Evolutionary conservation across 2,797 vertebrate species (phyloP), one percentile per base, ranked within the genome.

Genomic region (Craterocephalus amniculus): DNA sequence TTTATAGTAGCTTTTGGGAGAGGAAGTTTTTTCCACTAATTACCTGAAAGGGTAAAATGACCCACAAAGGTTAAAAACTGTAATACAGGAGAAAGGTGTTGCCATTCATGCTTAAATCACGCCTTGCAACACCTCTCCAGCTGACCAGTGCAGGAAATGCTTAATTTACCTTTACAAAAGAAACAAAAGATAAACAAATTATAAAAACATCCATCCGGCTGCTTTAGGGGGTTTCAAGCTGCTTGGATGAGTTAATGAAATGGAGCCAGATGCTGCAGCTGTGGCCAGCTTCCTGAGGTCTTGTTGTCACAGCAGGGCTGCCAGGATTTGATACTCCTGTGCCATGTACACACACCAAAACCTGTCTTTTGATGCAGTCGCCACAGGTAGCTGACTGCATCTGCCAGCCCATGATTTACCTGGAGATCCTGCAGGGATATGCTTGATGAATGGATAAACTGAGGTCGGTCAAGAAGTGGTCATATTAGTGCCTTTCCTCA

Each of bases 341-440:
- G 36, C 22, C 31, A 36, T 34, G 36, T 31, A 32, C 51, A 38
- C 27, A 73, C 26, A 74, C 32, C 20, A 35, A 59, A 62, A 29
- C 6, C 32, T 4, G 32, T 11, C 51, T 34, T 65, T 61, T 70
- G 29, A 79, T 52, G 38, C 0, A 8, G 54, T 31, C 57, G 8
- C 57, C 11, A 51, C 66, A 31, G 62, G 51, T 52, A 11, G 59
- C 59, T 54, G 36, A 36, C 75, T 56, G 58, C 62, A 60, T 24
- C 68, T 57, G 54, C 22, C 38, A 67, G 29, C 31, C 35, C 16
- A 51, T 20, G 1, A 18, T 36, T 14, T 35, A 48, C 58, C 58
- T 64, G 57, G 0, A 66, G 32, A 70, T 20, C 24, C 12, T 52
- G 31, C 58, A 60, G 48, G 45, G 52, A 56, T 10, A n/a, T 32